Evolutionary conservation across 2,113 vertebrate genomes (phyloP).

Genomic region (Thryonomys swinderianus): DNA sequence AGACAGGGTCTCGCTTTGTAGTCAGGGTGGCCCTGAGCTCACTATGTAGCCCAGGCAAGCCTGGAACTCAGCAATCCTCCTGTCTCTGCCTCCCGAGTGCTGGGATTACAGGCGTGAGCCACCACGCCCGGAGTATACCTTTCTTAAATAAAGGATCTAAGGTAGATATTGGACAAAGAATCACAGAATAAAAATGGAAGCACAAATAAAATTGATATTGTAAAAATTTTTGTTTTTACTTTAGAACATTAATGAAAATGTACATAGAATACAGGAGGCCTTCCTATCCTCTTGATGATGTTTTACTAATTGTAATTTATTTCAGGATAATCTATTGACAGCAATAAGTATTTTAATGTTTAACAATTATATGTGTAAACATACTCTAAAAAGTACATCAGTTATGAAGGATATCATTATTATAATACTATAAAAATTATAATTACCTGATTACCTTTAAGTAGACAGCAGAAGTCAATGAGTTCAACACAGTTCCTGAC

Average conservation of each 20-base stretch:
- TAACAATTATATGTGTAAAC: neutral
- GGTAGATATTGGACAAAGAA: neutral
- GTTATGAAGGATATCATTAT: neutral
- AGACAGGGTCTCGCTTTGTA: too few relatives aligned
- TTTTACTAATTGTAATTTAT: neutral
- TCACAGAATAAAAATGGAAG: neutral
- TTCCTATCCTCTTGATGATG: neutral
- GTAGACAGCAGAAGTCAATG: neutral
- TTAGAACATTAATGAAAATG: neutral
- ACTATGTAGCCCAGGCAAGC: too few relatives aligned
- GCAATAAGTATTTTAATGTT: neutral
- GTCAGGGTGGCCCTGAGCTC: too few relatives aligned
- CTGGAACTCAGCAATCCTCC: too few relatives aligned
- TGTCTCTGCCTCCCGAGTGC: too few relatives aligned
- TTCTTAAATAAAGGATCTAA: neutral
- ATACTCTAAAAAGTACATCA: neutral
- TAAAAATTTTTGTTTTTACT: neutral
- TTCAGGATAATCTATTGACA: neutral
- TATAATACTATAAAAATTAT: neutral
- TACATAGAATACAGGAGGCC: neutral
- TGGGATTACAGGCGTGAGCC: too few relatives aligned
- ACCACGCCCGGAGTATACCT: too few relatives aligned
- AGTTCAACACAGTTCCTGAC: neutral
- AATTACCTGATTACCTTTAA: neutral
- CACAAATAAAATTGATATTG: neutral